Evolutionary conservation across 2,797 vertebrate genomes (phyloP), one percentile per base, ranked within the genome.

Genomic region (Ambastaia sidthimunki): DNA sequence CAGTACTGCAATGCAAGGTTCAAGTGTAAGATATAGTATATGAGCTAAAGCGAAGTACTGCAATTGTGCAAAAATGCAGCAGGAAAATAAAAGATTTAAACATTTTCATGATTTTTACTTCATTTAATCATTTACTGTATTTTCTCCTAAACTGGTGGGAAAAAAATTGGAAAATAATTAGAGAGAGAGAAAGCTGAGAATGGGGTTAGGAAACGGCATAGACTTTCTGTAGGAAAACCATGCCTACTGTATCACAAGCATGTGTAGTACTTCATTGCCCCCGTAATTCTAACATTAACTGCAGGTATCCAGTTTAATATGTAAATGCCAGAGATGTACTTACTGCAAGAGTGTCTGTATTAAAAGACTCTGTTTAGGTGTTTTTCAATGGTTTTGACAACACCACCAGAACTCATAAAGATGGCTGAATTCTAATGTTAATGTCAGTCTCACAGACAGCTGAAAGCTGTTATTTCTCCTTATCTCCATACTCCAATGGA

Each of bases 401-500:
- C 60, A 19, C 70, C 59, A 66, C 28, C 34, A 11, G 28, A 72
- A 66, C 70, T 66, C 44, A 52, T 63, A 55, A 81, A 54, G 65
- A 66, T 21, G 41, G 57, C 70, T 75, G 66, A 81, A 63, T 70
- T 81, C 28, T 72, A 76, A 71, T 59, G 55, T 44, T 80, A 68
- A 80, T 72, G 55, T 68, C 75, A 70, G 60, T 74, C 71, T 55
- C 15, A 63, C 69, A 80, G 80, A 76, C 54, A 83, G 28, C 54
- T 85, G 77, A 76, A 41, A 83, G 18, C 60, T 83, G 55, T 34
- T 16, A 71, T 78, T 59, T 13, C 52, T 78, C 54, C 54, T 75
- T 69, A 74, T 75, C 55, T 72, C 71, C 71, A 83, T 80, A 70
- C 54, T 85, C 59, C 66, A 78, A 37, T 80, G 62, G 44, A 47